Evolutionary conservation across 1,140 invertebrate genomes (phyloP), one percentile per base, ranked within the genome.

Genomic region (Heliconius himera): DNA sequence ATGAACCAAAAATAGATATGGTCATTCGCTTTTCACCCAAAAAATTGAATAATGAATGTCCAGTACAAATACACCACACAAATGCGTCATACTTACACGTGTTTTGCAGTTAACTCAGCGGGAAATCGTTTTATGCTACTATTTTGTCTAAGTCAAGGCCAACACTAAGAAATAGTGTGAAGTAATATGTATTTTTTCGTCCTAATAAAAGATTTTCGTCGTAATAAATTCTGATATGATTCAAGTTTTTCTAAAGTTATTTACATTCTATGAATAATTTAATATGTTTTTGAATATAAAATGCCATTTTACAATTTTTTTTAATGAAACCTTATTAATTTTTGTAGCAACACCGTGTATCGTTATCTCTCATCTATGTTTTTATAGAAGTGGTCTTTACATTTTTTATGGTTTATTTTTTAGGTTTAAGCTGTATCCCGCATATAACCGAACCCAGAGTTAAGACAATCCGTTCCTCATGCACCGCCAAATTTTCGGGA

Each of bases 71-170:
- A 51, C 13, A 56, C 54, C 54, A 56, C 20, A 22, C 49, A 3
- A 56, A 11, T 56, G 54, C 54, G 54, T 56, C 54, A 54, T 20
- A 22, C 54, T 56, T 22, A 56, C 49, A 51, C 54, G 54, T 56
- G 54, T 56, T 56, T 22, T 56, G 8, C 54, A 56, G 18, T 56
- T 56, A 22, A 56, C 54, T 56, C 20, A 22, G n/a, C 54, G n/a
- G 54, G 20, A 56, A 22, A 56, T 22, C 9, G 22, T 22, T 22
- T 22, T 22, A 22, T 56, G 3, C 26, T 66, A 29, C n/a, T 13
- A 29, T 66, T 66, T 66, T 16, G 26, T 29, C 11, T 66, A 66
- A 66, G n/a, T 66, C 60, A 66, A 66, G 60, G 60, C 60, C 60
- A 5, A 66, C n/a, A 56, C 54, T 56, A 29, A 29, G 26, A 60